phyloP scores from a whole-genome alignment of 2,113 vertebrate genomes.

The crab-eating macaque (Macaca fascicularis) region DNA sequence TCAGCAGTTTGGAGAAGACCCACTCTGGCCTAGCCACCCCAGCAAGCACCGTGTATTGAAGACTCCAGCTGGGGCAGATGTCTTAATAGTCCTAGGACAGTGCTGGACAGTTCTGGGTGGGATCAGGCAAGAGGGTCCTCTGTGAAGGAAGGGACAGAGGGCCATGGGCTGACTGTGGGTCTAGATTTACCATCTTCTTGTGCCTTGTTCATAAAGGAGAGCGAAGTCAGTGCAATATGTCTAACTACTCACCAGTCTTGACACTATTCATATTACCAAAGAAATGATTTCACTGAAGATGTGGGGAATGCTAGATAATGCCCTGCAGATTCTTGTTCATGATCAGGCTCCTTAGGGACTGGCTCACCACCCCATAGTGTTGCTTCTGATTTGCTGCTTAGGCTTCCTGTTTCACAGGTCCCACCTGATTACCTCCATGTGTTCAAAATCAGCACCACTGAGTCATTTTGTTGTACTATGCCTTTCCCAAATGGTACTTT shows the following conservation, averaged over 20 bases:
- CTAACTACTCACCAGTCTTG: not conserved
- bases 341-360: accelerated
- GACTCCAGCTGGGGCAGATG: not conserved
- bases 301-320: not conserved
- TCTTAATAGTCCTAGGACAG: not conserved
- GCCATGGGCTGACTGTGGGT: not conserved
- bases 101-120: not conserved
- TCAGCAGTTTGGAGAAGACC: not conserved
- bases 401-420: not conserved
- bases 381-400: not conserved
- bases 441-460: not conserved
- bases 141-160: not conserved
- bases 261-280: not conserved
- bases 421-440: not conserved
- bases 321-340: not conserved
- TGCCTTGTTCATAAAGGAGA: not conserved
- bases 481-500: not conserved
- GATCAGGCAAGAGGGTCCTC: not conserved
- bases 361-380: not conserved
- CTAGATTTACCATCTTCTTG: not conserved
- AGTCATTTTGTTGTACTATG: not conserved
- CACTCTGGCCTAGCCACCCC: too few species aligned
- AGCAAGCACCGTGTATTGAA: accelerated
- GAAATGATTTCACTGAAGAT: not conserved
- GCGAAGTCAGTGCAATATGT: not conserved